Evolutionary conservation across 2,888 invertebrate species (phyloP).

Genomic region (Acrobeloides nanus): DNA sequence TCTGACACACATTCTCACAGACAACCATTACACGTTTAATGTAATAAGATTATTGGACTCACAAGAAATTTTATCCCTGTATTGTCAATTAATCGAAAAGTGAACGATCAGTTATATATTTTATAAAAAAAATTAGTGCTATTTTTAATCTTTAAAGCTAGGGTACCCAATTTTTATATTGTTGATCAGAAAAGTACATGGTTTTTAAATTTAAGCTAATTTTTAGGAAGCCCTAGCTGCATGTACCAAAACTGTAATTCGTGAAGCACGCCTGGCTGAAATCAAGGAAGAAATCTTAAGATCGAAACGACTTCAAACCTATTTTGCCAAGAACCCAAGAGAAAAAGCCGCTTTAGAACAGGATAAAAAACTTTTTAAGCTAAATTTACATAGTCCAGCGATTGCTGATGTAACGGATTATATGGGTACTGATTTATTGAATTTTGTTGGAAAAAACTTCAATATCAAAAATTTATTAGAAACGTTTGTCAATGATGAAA

Average conservation of each 20-base stretch:
- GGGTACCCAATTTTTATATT: not conserved
- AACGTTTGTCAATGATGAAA: no score
- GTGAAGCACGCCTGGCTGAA: slow-evolving; percentile 88
- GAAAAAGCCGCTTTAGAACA: slow-evolving; percentile 43
- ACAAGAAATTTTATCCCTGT: no score
- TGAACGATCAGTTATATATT: no score
- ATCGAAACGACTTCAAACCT: slow-evolving; percentile 62
- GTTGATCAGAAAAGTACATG: not conserved
- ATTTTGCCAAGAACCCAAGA: slow-evolving; percentile 46
- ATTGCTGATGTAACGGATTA: slow-evolving; percentile 50
- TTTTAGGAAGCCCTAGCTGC: slow-evolving; percentile 80
- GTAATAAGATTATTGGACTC: no score
- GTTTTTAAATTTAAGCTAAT: slow-evolving; percentile 60
- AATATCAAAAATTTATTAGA: no score
- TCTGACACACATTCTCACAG: no score
- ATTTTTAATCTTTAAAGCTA: no score
- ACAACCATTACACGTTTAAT: no score
- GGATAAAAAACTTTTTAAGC: slow-evolving; percentile 37
- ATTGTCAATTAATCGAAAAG: no score
- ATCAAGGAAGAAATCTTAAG: slow-evolving; percentile 86
- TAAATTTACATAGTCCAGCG: slow-evolving; percentile 38
- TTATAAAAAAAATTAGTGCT: no score
- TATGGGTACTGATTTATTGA: slow-evolving; percentile 36
- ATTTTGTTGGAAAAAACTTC: not conserved
- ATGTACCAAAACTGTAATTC: slow-evolving; percentile 82